These are phyloP conservation scores for Drosophila kokeensis DNA, from an alignment of 2,888 invertebrate genomes.

Conservation along the genomic window DNA sequence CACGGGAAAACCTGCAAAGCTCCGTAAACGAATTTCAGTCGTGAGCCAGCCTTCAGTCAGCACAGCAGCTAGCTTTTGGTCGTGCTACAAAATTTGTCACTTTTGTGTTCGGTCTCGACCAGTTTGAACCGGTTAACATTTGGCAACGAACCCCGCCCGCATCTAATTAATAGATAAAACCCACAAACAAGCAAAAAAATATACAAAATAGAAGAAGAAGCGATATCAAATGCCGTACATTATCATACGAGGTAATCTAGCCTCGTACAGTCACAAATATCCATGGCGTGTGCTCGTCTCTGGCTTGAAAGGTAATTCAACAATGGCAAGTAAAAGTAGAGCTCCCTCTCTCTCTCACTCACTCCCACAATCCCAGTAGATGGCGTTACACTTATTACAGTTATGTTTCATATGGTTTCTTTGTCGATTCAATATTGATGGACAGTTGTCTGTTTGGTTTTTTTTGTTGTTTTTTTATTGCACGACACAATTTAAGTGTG, in stretches of 20 bases:
- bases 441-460: slow-evolving; percentile 26
- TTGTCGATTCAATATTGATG: slow-evolving; percentile 14
- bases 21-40: slow-evolving; percentile 61
- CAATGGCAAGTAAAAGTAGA: slow-evolving; percentile 28
- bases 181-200: slow-evolving; percentile 30
- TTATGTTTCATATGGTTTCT: slow-evolving; percentile 35
- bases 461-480: slow-evolving; percentile 46
- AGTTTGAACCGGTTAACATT: slow-evolving; percentile 57
- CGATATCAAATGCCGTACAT: slow-evolving; percentile 92
- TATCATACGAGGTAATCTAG: slow-evolving; percentile 94
- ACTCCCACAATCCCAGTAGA: background rate
- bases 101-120: slow-evolving; percentile 35
- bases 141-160: slow-evolving; percentile 47
- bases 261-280: slow-evolving; percentile 93
- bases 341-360: slow-evolving; percentile 14
- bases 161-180: slow-evolving; percentile 48
- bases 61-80: slow-evolving; percentile 57
- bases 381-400: slow-evolving; percentile 25
- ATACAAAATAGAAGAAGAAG: slow-evolving; percentile 36
- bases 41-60: slow-evolving; percentile 65
- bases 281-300: slow-evolving; percentile 95
- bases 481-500: slow-evolving; percentile 68
- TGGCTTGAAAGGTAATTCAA: slow-evolving; percentile 91
- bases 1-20: slow-evolving; percentile 53
- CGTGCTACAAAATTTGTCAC: slow-evolving; percentile 31